These are phyloP conservation scores for Chrysotoxum bicinctum DNA, from an alignment of 2,888 invertebrate genomes.

Conservation along the genomic window DNA sequence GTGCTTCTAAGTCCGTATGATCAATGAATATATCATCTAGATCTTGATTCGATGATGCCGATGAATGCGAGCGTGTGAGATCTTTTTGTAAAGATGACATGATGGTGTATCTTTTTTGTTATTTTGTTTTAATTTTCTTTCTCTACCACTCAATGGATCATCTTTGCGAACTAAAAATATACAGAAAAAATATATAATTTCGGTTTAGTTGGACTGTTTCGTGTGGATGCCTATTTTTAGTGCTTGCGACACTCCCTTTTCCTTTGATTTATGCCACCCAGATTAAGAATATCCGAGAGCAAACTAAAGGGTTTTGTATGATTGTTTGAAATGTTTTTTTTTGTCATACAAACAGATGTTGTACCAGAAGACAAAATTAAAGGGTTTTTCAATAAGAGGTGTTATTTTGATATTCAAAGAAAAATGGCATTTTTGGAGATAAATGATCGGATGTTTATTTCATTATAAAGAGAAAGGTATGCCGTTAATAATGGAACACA, in stretches of 20 bases:
- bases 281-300: not conserved
- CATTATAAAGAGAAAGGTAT: too few relatives aligned
- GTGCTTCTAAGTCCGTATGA: conserved; percentile 61
- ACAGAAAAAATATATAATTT: conserved; percentile 50
- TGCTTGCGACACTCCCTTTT: conserved; percentile 8
- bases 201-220: conserved; percentile 41
- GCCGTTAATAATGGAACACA: too few relatives aligned
- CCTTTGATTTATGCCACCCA: conserved; percentile 47
- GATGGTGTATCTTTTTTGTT: conserved; percentile 19
- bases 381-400: too few relatives aligned
- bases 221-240: conserved; percentile 57
- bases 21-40: conserved; percentile 66
- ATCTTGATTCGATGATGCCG: conserved; percentile 66
- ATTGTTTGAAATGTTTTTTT: not conserved
- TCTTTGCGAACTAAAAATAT: conserved; percentile 62
- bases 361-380: not conserved
- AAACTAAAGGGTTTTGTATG: not conserved
- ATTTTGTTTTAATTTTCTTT: conserved; percentile 6
- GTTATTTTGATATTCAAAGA: too few relatives aligned
- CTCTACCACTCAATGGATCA: conserved; percentile 50
- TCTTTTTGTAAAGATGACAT: conserved; percentile 66
- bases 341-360: conserved; percentile 6
- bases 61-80: conserved; percentile 60
- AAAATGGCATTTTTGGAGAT: too few relatives aligned
- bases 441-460: too few relatives aligned